Conservation (phyloP, 53 echinoderm and acorn worm species). For the Paracentrotus lividus region DNA sequence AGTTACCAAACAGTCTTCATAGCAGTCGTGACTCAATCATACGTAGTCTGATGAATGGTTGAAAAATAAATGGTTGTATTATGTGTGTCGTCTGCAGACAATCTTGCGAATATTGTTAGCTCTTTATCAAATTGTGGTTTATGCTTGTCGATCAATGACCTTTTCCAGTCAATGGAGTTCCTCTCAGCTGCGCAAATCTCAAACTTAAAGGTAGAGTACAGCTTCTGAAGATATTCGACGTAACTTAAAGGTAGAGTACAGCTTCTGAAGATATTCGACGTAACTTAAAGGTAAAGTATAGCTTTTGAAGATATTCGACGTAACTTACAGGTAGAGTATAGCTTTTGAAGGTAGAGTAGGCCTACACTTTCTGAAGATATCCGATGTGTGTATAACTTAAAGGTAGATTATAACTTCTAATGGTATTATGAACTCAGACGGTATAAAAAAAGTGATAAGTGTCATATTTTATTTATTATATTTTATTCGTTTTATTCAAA, state of each 20-base stretch:
- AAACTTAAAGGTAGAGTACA: background rate
- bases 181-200: constrained; percentile 43
- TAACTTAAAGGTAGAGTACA: background rate
- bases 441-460: too few species aligned
- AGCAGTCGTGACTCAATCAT: constrained; percentile 10
- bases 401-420: too few species aligned
- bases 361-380: too few species aligned
- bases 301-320: background rate
- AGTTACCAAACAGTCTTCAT: background rate
- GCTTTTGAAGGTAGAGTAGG: too few species aligned
- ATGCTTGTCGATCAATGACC: constrained; percentile 47
- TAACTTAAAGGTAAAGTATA: background rate
- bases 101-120: constrained; percentile 54
- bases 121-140: constrained; percentile 60
- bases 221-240: background rate
- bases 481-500: too few species aligned
- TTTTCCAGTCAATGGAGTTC: background rate
- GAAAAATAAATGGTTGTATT: constrained; percentile 34
- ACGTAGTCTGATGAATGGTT: constrained; percentile 16
- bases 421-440: too few species aligned
- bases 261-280: background rate
- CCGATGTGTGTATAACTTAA: too few species aligned
- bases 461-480: too few species aligned
- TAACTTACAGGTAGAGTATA: background rate
- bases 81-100: constrained; percentile 10